Evolutionary conservation across 2,113 vertebrate genomes (phyloP).

Genomic region (Vulpes ferrilata): DNA sequence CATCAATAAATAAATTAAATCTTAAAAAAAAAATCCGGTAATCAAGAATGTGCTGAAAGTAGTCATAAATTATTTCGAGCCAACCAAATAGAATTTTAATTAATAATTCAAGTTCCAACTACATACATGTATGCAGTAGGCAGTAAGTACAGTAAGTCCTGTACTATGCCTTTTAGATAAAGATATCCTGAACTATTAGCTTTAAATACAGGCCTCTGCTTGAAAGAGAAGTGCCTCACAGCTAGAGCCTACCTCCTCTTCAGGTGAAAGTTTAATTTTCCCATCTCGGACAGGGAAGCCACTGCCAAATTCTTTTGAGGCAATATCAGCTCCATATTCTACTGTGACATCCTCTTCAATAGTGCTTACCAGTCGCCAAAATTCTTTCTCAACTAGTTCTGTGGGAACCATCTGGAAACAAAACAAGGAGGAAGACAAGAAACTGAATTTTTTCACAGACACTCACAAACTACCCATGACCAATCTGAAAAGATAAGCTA

Average conservation of each 20-base stretch:
- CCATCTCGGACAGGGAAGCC: conserved; percentile 97
- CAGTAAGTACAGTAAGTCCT: too few species aligned
- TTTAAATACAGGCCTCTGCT: background rate
- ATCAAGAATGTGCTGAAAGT: too few species aligned
- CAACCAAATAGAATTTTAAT: too few species aligned
- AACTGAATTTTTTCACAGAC: background rate
- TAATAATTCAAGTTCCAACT: background rate
- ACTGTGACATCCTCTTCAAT: conserved; percentile 99
- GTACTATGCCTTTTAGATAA: background rate
- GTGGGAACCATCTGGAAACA: conserved; percentile 96
- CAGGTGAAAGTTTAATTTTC: conserved; percentile 93
- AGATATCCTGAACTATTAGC: background rate
- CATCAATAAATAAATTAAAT: too few species aligned
- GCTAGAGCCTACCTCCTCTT: conserved; percentile 92
- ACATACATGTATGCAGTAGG: background rate
- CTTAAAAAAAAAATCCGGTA: too few species aligned
- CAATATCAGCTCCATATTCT: conserved; percentile 98
- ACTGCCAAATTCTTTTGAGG: conserved; percentile 98
- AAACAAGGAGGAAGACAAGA: background rate
- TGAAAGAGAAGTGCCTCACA: background rate
- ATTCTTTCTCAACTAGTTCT: conserved; percentile 98
- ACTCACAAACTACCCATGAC: background rate
- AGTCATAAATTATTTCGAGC: too few species aligned
- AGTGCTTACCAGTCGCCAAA: conserved; percentile 98
- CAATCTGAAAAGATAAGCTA: background rate